Conservation (phyloP, 2,797 vertebrate species). For the Acrossocheilus fasciatus region DNA sequence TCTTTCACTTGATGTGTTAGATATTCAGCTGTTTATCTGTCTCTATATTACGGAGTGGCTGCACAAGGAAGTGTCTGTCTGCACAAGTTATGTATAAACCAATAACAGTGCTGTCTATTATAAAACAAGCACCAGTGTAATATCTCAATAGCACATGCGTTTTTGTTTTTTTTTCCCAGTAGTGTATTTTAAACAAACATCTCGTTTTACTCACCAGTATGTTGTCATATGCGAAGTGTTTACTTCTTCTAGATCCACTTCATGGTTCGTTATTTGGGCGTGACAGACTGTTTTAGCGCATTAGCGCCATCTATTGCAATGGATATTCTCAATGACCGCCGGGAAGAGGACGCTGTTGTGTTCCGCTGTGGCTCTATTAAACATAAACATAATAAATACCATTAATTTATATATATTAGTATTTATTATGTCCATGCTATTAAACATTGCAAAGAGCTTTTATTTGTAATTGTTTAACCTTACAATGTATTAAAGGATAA, state of each 20-base stretch:
- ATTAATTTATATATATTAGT: too few relatives aligned
- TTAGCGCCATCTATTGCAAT: slow-evolving; percentile 23
- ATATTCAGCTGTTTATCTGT: not conserved
- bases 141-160: not conserved
- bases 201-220: not conserved
- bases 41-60: not conserved
- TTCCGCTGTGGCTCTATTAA: not conserved
- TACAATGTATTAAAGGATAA: not conserved
- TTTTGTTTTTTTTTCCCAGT: not conserved
- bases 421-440: not conserved
- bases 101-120: not conserved
- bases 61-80: not conserved
- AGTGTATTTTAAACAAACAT: not conserved
- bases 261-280: not conserved
- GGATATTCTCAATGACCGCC: not conserved
- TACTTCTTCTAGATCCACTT: not conserved
- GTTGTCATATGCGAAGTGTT: not conserved
- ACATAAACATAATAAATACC: not conserved
- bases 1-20: not conserved
- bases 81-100: not conserved
- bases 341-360: not conserved
- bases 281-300: not conserved
- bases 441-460: not conserved
- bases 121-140: not conserved
- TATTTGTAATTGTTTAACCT: not conserved